Conservation (phyloP, 2,797 vertebrate species). For the Centropyge bicolor region DNA sequence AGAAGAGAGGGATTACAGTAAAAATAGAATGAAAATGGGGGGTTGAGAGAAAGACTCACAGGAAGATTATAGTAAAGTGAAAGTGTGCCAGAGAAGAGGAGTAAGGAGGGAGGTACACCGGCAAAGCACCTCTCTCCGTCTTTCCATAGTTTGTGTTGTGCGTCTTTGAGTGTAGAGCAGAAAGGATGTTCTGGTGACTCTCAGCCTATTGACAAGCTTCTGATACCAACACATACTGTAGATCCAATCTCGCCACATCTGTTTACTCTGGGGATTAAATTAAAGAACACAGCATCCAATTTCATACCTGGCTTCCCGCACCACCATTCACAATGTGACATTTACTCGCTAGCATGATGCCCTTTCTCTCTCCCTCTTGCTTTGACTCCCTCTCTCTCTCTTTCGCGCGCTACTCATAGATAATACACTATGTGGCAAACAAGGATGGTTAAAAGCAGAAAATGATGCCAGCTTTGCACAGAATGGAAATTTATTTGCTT, state of each 20-base stretch:
- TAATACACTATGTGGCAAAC: slow-evolving; percentile 44
- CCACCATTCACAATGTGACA: slow-evolving; percentile 69
- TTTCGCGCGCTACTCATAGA: slow-evolving; percentile 22
- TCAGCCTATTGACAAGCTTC: slow-evolving; percentile 63
- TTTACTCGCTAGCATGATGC: slow-evolving; percentile 62
- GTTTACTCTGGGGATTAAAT: slow-evolving; percentile 85
- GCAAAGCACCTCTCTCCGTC: slow-evolving; percentile 11
- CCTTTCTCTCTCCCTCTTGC: slow-evolving; percentile 53
- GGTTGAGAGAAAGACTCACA: slow-evolving; percentile 49
- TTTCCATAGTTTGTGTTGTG: slow-evolving; percentile 14
- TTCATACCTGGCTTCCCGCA: slow-evolving; percentile 84
- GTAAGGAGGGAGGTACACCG: slow-evolving; percentile 10
- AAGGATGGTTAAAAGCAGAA: slow-evolving; percentile 25
- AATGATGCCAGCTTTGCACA: slow-evolving; percentile 30
- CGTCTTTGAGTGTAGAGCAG: slow-evolving; percentile 22
- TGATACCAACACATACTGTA: slow-evolving; percentile 56
- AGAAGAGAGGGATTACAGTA: slow-evolving; percentile 59
- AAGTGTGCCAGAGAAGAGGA: slow-evolving; percentile 42
- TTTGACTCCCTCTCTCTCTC: background rate
- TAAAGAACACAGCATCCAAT: slow-evolving; percentile 84
- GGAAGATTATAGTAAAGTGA: slow-evolving; percentile 58
- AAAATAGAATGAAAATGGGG: slow-evolving; percentile 58
- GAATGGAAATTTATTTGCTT: slow-evolving; percentile 54
- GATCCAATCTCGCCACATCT: slow-evolving; percentile 71
- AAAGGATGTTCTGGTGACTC: slow-evolving; percentile 50